A percentile compares a stretch with the other conserved stretches of the same genome.
Conservation (phyloP, 2,113 vertebrate species). For the Peromyscus polionotus region DNA sequence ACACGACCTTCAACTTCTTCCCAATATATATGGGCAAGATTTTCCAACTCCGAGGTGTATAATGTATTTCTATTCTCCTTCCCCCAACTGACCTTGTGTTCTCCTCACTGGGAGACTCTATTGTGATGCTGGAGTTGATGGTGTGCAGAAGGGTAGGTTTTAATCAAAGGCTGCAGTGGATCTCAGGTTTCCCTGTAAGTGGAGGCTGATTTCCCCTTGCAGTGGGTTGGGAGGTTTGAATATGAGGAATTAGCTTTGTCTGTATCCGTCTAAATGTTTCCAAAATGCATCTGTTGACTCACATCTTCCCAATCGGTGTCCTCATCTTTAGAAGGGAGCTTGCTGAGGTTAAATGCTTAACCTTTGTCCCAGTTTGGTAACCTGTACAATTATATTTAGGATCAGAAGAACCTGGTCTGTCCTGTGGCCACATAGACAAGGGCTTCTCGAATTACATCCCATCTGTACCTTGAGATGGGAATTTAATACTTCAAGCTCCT, state of each 20-base stretch:
- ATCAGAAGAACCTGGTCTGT: not conserved
- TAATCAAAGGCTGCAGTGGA: not conserved
- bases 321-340: not conserved
- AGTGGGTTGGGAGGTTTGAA: not conserved
- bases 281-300: not conserved
- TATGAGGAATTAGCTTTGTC: not conserved
- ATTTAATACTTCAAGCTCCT: not conserved
- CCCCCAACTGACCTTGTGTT: not conserved
- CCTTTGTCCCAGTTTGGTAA: not conserved
- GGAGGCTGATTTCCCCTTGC: not conserved
- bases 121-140: not conserved
- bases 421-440: not conserved
- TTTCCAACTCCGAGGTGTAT: not conserved
- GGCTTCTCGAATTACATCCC: not conserved
- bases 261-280: not conserved
- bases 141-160: not conserved
- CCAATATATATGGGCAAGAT: not conserved
- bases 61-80: not conserved
- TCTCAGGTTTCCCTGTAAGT: not conserved
- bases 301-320: not conserved
- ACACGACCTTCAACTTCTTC: not conserved
- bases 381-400: not conserved
- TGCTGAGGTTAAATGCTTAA: not conserved
- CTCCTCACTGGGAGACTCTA: not conserved
- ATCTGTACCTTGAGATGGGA: constrained; percentile 41